phyloP scores from a whole-genome alignment of 1,140 invertebrate species.

The Trichonephila clavipes region DNA sequence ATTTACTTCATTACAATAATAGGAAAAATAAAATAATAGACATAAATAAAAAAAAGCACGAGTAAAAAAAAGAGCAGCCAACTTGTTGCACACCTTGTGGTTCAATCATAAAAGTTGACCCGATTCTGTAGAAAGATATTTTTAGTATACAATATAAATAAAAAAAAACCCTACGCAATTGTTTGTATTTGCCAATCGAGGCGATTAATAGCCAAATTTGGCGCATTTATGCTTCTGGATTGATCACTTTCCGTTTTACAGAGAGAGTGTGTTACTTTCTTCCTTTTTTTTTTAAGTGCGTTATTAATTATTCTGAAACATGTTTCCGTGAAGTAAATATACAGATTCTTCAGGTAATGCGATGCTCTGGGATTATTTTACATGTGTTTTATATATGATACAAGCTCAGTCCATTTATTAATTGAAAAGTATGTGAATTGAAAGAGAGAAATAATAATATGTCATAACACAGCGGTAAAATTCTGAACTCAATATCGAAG shows the following conservation, averaged over 20 bases:
- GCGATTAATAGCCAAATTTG: not conserved
- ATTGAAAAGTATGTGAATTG: too few species aligned
- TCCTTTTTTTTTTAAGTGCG: not conserved
- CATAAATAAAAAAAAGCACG: not conserved
- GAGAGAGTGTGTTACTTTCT: not conserved
- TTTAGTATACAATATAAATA: conserved; percentile 50
- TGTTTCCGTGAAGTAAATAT: too few species aligned
- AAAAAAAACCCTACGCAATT: not conserved
- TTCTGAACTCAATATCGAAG: too few species aligned
- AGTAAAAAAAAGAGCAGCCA: conserved; percentile 18
- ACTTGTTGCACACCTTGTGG: conserved; percentile 58
- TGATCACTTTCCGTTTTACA: conserved; percentile 1
- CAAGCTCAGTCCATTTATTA: too few species aligned
- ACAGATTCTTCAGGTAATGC: too few species aligned
- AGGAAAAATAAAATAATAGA: not conserved
- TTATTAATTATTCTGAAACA: not conserved
- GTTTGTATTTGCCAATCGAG: not conserved
- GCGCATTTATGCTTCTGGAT: not conserved
- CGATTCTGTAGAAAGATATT: conserved; percentile 61
- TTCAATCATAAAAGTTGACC: conserved; percentile 67
- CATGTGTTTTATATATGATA: too few species aligned
- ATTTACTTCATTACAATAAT: conserved; percentile 56
- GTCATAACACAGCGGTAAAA: too few species aligned
- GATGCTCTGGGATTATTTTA: too few species aligned
- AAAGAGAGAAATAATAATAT: too few species aligned